Conservation (phyloP, 2,888 invertebrate species). For the Sphecodes monilicornis region DNA sequence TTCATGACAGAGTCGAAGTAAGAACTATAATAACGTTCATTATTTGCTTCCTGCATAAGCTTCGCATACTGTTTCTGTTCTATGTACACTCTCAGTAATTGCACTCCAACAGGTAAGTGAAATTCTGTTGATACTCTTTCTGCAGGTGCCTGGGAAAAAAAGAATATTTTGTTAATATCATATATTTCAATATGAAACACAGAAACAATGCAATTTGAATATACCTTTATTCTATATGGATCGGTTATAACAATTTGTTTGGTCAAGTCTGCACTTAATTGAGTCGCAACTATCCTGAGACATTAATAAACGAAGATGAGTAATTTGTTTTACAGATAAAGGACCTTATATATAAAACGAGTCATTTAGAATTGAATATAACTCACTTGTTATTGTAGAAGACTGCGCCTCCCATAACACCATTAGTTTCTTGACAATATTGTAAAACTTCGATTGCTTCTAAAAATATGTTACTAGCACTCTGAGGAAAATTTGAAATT, state of each 20-base stretch:
- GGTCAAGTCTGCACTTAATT: constrained; percentile 89
- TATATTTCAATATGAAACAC: neutral
- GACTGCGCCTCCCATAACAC: constrained; percentile 93
- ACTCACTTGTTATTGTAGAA: constrained; percentile 94
- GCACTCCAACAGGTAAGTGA: constrained; percentile 92
- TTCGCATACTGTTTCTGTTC: constrained; percentile 86
- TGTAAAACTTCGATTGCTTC: constrained; percentile 95
- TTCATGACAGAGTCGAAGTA: constrained; percentile 69
- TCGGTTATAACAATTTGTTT: constrained; percentile 93
- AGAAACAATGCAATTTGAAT: neutral
- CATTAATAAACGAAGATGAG: constrained; percentile 5
- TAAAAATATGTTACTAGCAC: constrained; percentile 93
- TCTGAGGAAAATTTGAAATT: constrained; percentile 86
- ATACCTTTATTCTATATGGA: constrained; percentile 91
- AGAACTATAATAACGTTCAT: constrained; percentile 74
- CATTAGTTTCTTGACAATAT: constrained; percentile 91
- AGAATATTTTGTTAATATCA: neutral
- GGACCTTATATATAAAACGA: neutral
- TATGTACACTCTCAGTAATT: constrained; percentile 92
- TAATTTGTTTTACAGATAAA: neutral
- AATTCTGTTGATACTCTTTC: constrained; percentile 88
- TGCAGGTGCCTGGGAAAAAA: constrained; percentile 87
- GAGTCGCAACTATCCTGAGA: constrained; percentile 92
- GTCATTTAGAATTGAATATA: neutral
- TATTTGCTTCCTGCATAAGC: constrained; percentile 75